These are phyloP conservation scores for Melospiza melodia DNA, from an alignment of 2,113 vertebrate genomes.

Conservation along the genomic window DNA sequence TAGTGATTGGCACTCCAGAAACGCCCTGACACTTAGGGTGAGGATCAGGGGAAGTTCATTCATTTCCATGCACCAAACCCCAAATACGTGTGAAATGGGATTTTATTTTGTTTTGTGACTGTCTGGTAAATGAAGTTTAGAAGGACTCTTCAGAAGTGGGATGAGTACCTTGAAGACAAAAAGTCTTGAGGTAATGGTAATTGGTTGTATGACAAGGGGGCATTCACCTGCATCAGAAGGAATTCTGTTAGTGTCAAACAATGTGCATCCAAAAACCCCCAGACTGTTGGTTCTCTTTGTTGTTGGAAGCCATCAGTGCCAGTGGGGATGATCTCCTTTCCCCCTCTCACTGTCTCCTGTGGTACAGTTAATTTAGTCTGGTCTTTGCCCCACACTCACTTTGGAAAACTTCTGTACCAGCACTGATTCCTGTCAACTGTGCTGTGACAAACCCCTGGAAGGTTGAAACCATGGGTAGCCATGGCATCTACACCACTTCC, in stretches of 20 bases:
- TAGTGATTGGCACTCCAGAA: neutral
- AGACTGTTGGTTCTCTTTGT: neutral
- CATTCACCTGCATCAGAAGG: neutral
- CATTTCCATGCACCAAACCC: neutral
- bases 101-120: neutral
- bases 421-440: neutral
- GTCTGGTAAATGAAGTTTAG: neutral
- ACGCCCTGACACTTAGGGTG: neutral
- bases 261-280: neutral
- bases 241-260: neutral
- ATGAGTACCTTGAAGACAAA: neutral
- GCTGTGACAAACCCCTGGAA: neutral
- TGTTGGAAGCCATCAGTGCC: neutral
- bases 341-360: neutral
- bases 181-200: neutral
- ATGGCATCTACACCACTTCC: neutral
- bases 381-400: neutral
- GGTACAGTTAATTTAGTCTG: neutral
- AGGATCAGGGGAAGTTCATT: neutral
- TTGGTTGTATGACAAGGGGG: neutral
- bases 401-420: neutral
- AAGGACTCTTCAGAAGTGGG: neutral
- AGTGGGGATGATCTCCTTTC: neutral
- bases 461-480: neutral
- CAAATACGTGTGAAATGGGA: neutral